Percentiles rank a stretch among this genome's conserved stretches.
Evolutionary conservation across 92 coral and sea anemone genomes (phyloP).

Genomic region (Parazoanthus darwini): DNA sequence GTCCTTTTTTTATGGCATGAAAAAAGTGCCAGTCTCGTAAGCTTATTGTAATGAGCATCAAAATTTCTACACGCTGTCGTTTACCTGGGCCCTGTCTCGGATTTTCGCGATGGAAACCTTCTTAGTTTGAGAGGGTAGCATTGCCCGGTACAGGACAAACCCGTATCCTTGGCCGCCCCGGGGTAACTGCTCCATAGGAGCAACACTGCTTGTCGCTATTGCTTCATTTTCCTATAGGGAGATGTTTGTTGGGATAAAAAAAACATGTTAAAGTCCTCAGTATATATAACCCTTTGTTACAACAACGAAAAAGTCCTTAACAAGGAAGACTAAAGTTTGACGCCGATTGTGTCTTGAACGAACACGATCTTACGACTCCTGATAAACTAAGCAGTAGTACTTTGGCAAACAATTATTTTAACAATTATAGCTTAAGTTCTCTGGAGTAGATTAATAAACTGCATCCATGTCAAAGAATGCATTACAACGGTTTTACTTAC

Average conservation of each 20-base stretch:
- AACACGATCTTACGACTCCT: too few relatives aligned
- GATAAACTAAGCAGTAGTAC: too few relatives aligned
- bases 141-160: slow-evolving; percentile 76
- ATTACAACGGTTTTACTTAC: slow-evolving; percentile 10
- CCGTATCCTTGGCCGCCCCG: slow-evolving; percentile 93
- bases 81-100: slow-evolving; percentile 89
- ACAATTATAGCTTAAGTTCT: too few relatives aligned
- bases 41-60: too few relatives aligned
- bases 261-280: too few relatives aligned
- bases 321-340: too few relatives aligned
- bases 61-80: neutral
- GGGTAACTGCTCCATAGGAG: slow-evolving; percentile 87
- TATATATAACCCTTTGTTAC: too few relatives aligned
- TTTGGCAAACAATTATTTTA: too few relatives aligned
- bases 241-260: neutral
- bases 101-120: slow-evolving; percentile 63
- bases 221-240: slow-evolving; percentile 7
- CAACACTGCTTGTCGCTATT: slow-evolving; percentile 31
- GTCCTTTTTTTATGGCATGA: too few relatives aligned
- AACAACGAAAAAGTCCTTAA: too few relatives aligned
- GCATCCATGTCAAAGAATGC: neutral
- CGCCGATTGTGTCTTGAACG: too few relatives aligned
- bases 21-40: too few relatives aligned
- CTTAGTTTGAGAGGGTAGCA: slow-evolving; percentile 47
- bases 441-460: neutral